Percentiles rank a stretch among this genome's conserved stretches.
phyloP scores from a whole-genome alignment of 2,888 invertebrate species.

The Dexiosoma caninum region DNA sequence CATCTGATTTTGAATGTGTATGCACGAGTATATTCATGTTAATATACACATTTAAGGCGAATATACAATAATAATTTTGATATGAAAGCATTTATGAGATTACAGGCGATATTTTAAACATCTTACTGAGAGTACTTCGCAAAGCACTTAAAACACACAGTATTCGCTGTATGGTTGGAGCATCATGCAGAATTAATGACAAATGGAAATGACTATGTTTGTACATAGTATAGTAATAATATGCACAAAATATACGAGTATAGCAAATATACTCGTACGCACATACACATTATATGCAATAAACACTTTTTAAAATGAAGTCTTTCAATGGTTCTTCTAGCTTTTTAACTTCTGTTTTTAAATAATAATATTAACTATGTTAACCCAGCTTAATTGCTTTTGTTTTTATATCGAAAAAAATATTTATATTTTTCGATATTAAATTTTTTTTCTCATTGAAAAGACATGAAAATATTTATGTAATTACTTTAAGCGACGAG shows the following conservation, averaged over 20 bases:
- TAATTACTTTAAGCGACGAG: neutral
- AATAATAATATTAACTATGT: too few relatives aligned
- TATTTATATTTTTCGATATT: too few relatives aligned
- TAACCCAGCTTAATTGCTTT: too few relatives aligned
- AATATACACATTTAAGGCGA: neutral
- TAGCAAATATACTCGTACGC: too few relatives aligned
- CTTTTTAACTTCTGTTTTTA: too few relatives aligned
- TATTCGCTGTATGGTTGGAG: neutral
- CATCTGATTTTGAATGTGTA: neutral
- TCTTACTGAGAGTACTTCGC: slow-evolving; percentile 13
- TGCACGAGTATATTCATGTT: neutral
- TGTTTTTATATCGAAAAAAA: too few relatives aligned
- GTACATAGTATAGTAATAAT: neutral
- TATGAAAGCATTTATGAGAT: neutral
- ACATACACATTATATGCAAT: too few relatives aligned
- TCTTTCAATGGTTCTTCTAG: too few relatives aligned
- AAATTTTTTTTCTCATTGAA: neutral
- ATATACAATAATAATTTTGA: neutral
- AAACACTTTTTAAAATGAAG: too few relatives aligned
- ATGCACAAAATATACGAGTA: too few relatives aligned
- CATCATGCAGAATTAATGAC: slow-evolving; percentile 3
- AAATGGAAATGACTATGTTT: neutral
- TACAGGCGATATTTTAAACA: slow-evolving; percentile 8
- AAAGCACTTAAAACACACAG: slow-evolving; percentile 8
- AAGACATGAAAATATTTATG: neutral